Evolutionary conservation across 2,113 vertebrate genomes (phyloP), one percentile per base, ranked within the genome.

Genomic region (Trogon melanurus): DNA sequence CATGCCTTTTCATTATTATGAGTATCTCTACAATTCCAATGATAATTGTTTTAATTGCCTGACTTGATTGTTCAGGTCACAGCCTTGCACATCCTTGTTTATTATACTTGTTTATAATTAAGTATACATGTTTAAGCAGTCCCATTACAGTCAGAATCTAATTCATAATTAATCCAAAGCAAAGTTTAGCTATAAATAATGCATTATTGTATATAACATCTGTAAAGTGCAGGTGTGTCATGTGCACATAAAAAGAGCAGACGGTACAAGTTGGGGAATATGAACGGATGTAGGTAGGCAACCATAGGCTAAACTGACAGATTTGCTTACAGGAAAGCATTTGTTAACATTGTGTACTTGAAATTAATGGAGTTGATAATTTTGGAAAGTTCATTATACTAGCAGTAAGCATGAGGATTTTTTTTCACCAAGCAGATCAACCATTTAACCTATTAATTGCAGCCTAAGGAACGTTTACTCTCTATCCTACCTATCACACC

Each of bases 161-260:
- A 96, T 94, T 89, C 91, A 87, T 96, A 95, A 95, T 96, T 93
- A 88, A 96, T 87, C 61, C 73, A 89, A 93, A 92, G 76, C 82
- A 81, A 94, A 94, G 50, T 85, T 96, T 93, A 73, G 69, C 62
- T 92, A 75, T 94, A 95, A 93, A 96, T 93, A 94, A 96, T 91
- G 58, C 78, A 92, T 85, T 93, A 65, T 94, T 89, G 74, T 74
- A 18, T 82, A 82, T 45, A 90, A 76, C 89, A 89, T 94, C 86
- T 91, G 76, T 93, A 85, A 93, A 89, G 18, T 54, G 73, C 91
- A 92, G 85, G 50, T 95, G 65, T 88, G 41, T 54, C 10, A 0
- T 45, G 54, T 4, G 53, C 50, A 61, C 70, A n/a, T n/a, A 80
- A 74, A 76, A 95, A 48, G 44, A 88, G 60, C 75, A 93, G 70